phyloP scores from a whole-genome alignment of 2,113 vertebrate genomes.

The Neofelis nebulosa region DNA sequence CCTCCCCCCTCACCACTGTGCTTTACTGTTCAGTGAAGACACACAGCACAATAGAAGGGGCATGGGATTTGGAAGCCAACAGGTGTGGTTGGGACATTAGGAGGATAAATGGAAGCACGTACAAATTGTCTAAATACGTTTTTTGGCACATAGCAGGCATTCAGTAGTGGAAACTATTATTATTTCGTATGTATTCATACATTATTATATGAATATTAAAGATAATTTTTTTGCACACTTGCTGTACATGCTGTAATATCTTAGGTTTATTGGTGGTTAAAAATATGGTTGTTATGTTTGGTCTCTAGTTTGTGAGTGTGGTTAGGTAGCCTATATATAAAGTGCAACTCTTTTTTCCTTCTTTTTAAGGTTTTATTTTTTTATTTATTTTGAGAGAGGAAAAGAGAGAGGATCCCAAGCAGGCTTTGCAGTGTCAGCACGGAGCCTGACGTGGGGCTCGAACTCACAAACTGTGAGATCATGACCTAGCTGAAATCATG shows the following conservation, averaged over 20 bases:
- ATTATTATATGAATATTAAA: background rate
- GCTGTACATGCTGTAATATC: background rate
- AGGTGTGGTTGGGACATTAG: background rate
- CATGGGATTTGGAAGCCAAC: background rate
- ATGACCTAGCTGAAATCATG: too few relatives aligned
- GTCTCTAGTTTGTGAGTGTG: background rate
- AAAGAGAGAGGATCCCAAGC: too few relatives aligned
- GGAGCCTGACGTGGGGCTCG: too few relatives aligned
- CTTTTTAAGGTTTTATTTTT: too few relatives aligned
- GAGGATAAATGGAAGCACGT: background rate
- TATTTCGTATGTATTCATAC: background rate
- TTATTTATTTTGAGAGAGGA: too few relatives aligned
- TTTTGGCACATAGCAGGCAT: background rate
- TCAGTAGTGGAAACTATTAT: background rate
- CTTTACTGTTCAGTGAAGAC: background rate
- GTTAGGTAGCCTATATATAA: background rate
- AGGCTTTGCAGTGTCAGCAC: too few relatives aligned
- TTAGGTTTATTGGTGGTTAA: background rate
- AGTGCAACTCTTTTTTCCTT: background rate
- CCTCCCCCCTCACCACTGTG: background rate
- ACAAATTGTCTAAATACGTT: too few relatives aligned
- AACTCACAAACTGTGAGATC: too few relatives aligned
- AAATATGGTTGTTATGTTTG: background rate
- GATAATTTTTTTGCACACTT: background rate
- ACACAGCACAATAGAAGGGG: rapidly evolving